These are phyloP conservation scores for Arothron firmamentum DNA, from an alignment of 2,113 vertebrate genomes.

Conservation along the genomic window DNA sequence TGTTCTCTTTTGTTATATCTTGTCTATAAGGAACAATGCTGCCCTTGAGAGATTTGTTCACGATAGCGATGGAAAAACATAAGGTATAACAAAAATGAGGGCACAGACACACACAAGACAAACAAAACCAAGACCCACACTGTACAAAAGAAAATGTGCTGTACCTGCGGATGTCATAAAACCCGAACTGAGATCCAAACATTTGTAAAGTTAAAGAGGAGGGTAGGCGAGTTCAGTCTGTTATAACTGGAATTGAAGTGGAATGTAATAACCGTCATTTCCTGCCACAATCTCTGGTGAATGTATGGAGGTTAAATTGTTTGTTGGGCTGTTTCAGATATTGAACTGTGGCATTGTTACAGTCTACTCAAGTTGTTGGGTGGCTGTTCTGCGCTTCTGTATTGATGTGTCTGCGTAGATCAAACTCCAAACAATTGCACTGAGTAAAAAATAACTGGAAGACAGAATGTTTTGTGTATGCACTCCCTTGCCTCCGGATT, in stretches of 20 bases:
- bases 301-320: slow-evolving; percentile 1
- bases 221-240: slow-evolving; percentile 20
- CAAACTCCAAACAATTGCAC: neutral
- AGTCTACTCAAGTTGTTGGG: neutral
- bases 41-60: slow-evolving; percentile 38
- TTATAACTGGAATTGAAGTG: slow-evolving; percentile 13
- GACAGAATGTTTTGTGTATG: slow-evolving; percentile 8
- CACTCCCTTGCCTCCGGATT: slow-evolving; percentile 29
- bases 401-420: neutral
- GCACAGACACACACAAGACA: neutral
- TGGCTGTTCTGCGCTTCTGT: slow-evolving; percentile 14
- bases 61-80: slow-evolving; percentile 40
- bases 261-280: slow-evolving; percentile 20
- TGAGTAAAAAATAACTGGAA: slow-evolving; percentile 10
- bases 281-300: neutral
- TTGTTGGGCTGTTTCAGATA: slow-evolving; percentile 2
- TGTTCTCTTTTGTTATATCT: slow-evolving; percentile 46
- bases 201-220: slow-evolving; percentile 37
- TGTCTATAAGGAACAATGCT: slow-evolving; percentile 27
- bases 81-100: slow-evolving; percentile 34
- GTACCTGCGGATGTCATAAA: slow-evolving; percentile 21
- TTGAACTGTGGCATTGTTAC: slow-evolving; percentile 2
- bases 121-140: slow-evolving; percentile 16
- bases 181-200: slow-evolving; percentile 25
- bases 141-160: slow-evolving; percentile 9